Evolutionary conservation across 2,113 vertebrate genomes (phyloP).

Genomic region (Aythya baeri): DNA sequence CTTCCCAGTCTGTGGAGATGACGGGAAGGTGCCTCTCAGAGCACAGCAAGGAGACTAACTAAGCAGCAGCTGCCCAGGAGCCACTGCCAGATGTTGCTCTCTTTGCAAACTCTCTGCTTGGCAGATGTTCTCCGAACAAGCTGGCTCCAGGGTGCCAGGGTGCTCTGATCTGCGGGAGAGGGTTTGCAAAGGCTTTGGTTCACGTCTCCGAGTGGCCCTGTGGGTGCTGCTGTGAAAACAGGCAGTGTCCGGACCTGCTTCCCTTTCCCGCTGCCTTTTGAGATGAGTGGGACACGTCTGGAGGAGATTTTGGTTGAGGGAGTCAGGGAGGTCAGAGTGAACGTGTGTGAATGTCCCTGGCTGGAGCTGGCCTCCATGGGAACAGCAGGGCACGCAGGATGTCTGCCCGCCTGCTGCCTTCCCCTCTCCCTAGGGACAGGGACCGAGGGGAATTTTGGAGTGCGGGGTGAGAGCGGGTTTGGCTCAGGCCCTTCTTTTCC

Average conservation of each 20-base stretch:
- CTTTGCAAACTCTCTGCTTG: not conserved
- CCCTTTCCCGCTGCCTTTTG: not conserved
- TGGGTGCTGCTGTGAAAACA: not conserved
- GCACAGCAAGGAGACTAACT: not conserved
- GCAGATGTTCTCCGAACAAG: not conserved
- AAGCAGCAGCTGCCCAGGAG: not conserved
- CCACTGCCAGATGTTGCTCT: not conserved
- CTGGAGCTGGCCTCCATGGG: rapidly evolving
- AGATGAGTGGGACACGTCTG: not conserved
- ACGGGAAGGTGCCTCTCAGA: not conserved
- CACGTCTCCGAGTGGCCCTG: rapidly evolving
- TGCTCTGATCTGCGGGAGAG: not conserved
- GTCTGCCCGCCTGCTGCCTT: not conserved
- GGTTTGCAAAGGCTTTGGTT: not conserved
- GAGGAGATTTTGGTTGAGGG: not conserved
- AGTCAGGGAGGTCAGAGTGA: not conserved
- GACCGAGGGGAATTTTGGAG: not conserved
- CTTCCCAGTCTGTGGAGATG: not conserved
- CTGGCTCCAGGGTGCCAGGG: not conserved
- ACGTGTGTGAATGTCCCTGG: not conserved
- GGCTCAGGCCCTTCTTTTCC: not conserved
- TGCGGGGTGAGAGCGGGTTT: not conserved
- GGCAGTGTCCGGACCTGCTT: rapidly evolving
- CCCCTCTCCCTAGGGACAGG: rapidly evolving
- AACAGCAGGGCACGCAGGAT: rapidly evolving